A percentile compares a stretch with the other conserved stretches of the same genome.
These are phyloP conservation scores for Schrankia costaestrigalis DNA, from an alignment of 2,888 invertebrate genomes.

Conservation along the genomic window DNA sequence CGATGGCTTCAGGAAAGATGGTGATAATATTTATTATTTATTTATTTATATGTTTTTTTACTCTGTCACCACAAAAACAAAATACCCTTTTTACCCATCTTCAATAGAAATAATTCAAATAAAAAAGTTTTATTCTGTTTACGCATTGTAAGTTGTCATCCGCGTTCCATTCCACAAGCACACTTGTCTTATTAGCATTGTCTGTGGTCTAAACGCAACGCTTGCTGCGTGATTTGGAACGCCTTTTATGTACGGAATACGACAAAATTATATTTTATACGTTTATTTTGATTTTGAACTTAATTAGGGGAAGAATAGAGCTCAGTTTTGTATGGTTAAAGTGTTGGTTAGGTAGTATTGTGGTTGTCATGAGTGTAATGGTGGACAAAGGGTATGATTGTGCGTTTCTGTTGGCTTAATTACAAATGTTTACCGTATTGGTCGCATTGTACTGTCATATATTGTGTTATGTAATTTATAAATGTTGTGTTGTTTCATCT, in stretches of 20 bases:
- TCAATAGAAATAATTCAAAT: too few relatives aligned
- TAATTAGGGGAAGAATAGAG: constrained; percentile 18
- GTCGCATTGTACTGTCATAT: constrained; percentile 44
- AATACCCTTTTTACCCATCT: too few relatives aligned
- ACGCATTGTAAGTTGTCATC: constrained; percentile 61
- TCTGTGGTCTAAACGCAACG: constrained; percentile 53
- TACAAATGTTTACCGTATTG: constrained; percentile 48
- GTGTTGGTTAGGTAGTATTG: constrained; percentile 30
- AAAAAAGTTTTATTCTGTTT: too few relatives aligned
- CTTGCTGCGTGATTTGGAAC: constrained; percentile 63
- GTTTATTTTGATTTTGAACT: constrained; percentile 4
- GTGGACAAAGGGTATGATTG: constrained; percentile 60
- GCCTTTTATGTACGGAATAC: constrained; percentile 57
- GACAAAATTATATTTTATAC: constrained; percentile 26
- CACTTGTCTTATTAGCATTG: constrained; percentile 70
- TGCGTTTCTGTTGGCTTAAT: constrained; percentile 55
- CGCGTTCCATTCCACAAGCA: constrained; percentile 52
- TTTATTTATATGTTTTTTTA: too few relatives aligned
- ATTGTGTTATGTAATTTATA: constrained; percentile 33
- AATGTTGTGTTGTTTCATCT: constrained; percentile 14
- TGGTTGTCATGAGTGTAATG: constrained; percentile 45
- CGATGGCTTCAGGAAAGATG: too few relatives aligned
- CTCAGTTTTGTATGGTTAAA: constrained; percentile 10
- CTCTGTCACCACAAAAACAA: too few relatives aligned
- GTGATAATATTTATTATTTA: too few relatives aligned